Conservation (phyloP, 2,113 vertebrate genomes). For the Plotosus lineatus region DNA sequence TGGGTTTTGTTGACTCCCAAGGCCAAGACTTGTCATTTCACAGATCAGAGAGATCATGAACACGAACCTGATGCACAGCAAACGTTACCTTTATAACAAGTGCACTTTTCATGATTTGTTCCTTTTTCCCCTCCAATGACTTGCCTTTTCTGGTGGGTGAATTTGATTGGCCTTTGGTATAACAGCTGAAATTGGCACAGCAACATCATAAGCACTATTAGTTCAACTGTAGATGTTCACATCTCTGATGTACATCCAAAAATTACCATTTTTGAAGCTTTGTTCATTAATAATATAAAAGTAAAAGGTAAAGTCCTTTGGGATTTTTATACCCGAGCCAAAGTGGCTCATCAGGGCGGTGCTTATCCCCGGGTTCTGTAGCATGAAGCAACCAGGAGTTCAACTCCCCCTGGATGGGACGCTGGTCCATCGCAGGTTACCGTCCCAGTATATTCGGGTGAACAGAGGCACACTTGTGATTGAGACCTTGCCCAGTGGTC, state of each 20-base stretch:
- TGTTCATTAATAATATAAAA: conserved; percentile 6
- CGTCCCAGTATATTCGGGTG: too few species aligned
- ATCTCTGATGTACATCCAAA: neutral
- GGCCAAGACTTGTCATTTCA: neutral
- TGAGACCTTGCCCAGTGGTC: too few species aligned
- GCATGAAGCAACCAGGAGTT: too few species aligned
- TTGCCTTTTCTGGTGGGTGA: neutral
- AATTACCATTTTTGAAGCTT: neutral
- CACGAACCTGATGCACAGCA: neutral
- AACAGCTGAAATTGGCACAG: neutral
- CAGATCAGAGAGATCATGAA: neutral
- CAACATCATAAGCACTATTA: neutral
- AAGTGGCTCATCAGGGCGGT: too few species aligned
- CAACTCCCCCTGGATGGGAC: too few species aligned
- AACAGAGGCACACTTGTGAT: too few species aligned
- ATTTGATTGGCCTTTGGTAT: neutral
- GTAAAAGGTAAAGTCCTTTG: too few species aligned
- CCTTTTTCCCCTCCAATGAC: neutral
- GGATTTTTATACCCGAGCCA: too few species aligned
- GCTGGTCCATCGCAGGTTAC: too few species aligned
- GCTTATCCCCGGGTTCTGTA: too few species aligned
- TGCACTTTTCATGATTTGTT: neutral
- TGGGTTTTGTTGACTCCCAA: neutral
- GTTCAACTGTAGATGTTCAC: neutral
- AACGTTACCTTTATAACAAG: neutral